Evolutionary conservation across 2,113 vertebrate species (phyloP), one percentile per base, ranked within the genome.

Genomic region (Brachypteracias leptosomus): DNA sequence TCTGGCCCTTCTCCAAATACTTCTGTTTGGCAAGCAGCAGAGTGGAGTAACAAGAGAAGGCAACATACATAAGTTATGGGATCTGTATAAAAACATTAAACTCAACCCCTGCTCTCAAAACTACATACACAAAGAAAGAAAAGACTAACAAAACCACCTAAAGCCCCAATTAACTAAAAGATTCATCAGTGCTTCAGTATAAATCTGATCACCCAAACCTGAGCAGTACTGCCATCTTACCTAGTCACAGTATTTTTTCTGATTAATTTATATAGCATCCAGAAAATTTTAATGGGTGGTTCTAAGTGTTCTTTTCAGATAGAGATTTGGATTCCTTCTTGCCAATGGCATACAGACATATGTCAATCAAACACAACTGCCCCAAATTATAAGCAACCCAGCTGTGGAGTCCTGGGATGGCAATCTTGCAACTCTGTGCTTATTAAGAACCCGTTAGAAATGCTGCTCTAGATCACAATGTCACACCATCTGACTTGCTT

Each of bases 1-100:
- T 93, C 92, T 94, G 95, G 93, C 83, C n/a, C 76, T 87, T 81
- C 84, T 92, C 95, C 95, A 96, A 94, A 96, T 93, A 96, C 88
- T 96, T 96, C 92, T 92, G 93, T 96, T 96, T 94, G 95, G 93
- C 93, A 95, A 96, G 88, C 58, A 0, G 83, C 66, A 81, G 77
- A 92, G 89, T 24, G 29, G 66, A 92, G 96, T 96, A 97, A 96
- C 80, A 95, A 90, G 92, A 96, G 92, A 96, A 92, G 89, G 90
- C 88, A 96, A 94, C 94, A 91, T 22, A 91, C 71, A 76, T 72
- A 96, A 95, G 89, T 94, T 93, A 96, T 19, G 73, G 90, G 75
- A 92, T 84, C 92, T 89, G 90, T 82, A 82, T 70, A 91, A 96
- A 96, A 96, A 96, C 84, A 96, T 85, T 82, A 89, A 85, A 36